Percentiles rank a stretch among this genome's conserved stretches.
Evolutionary conservation across 2,888 invertebrate genomes (phyloP).

Genomic region (Rhopalosiphum nymphaeae): DNA sequence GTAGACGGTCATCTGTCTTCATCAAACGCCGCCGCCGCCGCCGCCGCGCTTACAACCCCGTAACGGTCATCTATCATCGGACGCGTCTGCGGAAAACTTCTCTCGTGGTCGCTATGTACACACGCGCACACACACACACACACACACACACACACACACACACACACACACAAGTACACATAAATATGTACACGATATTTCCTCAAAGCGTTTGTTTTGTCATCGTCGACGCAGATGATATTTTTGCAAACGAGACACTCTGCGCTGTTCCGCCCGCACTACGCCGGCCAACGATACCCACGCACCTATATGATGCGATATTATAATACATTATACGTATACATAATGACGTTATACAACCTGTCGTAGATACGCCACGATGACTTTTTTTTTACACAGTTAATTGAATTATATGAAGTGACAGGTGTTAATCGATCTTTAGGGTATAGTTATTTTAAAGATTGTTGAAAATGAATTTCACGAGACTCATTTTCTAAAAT

Average conservation of each 20-base stretch:
- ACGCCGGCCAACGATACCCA: not conserved
- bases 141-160: not conserved
- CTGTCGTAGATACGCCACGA: not conserved
- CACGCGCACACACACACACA: not conserved
- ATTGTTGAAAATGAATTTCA: not conserved
- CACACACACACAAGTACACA: not conserved
- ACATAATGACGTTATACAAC: not conserved
- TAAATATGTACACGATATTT: not conserved
- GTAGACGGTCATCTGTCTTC: constrained; percentile 63
- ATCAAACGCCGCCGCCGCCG: constrained; percentile 34
- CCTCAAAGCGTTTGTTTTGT: not conserved
- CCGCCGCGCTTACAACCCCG: not conserved
- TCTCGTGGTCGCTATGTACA: not conserved
- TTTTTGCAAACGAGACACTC: not conserved
- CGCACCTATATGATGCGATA: not conserved
- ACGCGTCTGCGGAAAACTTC: constrained; percentile 40
- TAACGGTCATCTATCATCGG: constrained; percentile 58
- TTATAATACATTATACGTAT: not conserved
- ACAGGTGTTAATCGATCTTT: not conserved
- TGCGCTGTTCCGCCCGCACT: not conserved
- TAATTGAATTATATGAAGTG: not conserved
- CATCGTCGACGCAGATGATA: not conserved
- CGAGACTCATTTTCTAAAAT: not conserved
- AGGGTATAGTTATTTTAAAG: not conserved
- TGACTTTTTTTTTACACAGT: not conserved